Percentiles rank a stretch among this genome's conserved stretches.
Conservation (phyloP, 1,140 invertebrate species). For the Aphidius ervi region DNA sequence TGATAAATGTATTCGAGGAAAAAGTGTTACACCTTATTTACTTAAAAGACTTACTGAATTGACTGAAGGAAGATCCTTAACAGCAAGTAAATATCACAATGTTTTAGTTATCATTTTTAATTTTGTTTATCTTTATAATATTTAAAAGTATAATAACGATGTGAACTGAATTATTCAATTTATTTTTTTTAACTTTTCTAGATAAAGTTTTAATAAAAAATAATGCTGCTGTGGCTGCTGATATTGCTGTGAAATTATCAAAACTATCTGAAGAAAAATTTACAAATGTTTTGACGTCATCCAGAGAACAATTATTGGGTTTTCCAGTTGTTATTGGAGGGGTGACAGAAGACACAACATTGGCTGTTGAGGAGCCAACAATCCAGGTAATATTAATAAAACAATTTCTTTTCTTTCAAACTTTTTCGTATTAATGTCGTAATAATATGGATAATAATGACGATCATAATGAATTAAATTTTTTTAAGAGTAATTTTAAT, state of each 20-base stretch:
- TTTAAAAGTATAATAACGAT: constrained; percentile 3
- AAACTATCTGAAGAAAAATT: constrained; percentile 15
- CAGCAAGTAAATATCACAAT: constrained; percentile 64
- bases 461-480: constrained; percentile 25
- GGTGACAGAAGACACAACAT: constrained; percentile 71
- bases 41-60: constrained; percentile 70
- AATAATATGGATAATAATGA: constrained; percentile 44
- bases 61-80: constrained; percentile 76
- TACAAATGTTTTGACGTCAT: not conserved
- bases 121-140: no score
- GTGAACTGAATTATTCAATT: not conserved
- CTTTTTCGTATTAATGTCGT: constrained; percentile 40
- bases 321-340: constrained; percentile 79
- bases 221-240: constrained; percentile 80
- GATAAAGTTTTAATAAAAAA: constrained; percentile 90
- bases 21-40: constrained; percentile 90
- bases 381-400: constrained; percentile 58
- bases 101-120: no score
- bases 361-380: constrained; percentile 59
- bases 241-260: constrained; percentile 65
- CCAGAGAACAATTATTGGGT: not conserved
- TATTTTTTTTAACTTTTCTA: constrained; percentile 36
- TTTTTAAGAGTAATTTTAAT: constrained; percentile 22
- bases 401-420: constrained; percentile 36
- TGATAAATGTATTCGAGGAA: constrained; percentile 66